phyloP scores from a whole-genome alignment of 2,888 invertebrate genomes.

The Andrena marginata region DNA sequence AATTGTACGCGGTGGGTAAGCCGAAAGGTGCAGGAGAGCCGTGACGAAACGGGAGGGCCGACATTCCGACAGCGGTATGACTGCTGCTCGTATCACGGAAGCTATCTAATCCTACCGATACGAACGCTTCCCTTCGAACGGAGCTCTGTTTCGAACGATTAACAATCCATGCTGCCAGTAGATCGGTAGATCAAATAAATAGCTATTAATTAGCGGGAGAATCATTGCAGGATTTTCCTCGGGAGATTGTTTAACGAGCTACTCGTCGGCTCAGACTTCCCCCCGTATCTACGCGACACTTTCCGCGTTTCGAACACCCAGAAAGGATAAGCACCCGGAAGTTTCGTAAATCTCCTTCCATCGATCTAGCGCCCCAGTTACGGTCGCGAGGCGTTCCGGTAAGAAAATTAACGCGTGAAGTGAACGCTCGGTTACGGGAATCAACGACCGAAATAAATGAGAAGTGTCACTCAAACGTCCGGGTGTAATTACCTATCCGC shows the following conservation, averaged over 20 bases:
- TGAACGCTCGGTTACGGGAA: constrained; percentile 43
- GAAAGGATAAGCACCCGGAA: constrained; percentile 2
- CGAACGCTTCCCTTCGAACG: not conserved
- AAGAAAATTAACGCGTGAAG: constrained; percentile 27
- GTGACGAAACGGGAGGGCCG: constrained; percentile 68
- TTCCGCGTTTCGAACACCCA: not conserved
- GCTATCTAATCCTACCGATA: constrained; percentile 40
- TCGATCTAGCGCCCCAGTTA: constrained; percentile 1
- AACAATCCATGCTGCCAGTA: not conserved
- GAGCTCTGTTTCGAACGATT: not conserved
- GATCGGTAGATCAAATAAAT: no score
- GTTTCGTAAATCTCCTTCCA: not conserved
- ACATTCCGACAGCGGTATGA: constrained; percentile 67
- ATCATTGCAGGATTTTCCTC: no score
- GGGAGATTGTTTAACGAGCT: no score
- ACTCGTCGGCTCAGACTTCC: no score
- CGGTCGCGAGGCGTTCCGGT: constrained; percentile 11
- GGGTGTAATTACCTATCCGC: constrained; percentile 77
- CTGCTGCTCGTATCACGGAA: constrained; percentile 57
- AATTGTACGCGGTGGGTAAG: constrained; percentile 77
- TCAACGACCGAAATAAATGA: constrained; percentile 76
- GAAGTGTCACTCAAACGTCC: constrained; percentile 81
- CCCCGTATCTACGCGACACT: no score
- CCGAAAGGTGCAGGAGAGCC: constrained; percentile 76
- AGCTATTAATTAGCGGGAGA: no score